Percentiles rank a stretch among this genome's conserved stretches.
Conservation (phyloP, 2,113 vertebrate genomes). For the Coptodon bakossiorum region DNA sequence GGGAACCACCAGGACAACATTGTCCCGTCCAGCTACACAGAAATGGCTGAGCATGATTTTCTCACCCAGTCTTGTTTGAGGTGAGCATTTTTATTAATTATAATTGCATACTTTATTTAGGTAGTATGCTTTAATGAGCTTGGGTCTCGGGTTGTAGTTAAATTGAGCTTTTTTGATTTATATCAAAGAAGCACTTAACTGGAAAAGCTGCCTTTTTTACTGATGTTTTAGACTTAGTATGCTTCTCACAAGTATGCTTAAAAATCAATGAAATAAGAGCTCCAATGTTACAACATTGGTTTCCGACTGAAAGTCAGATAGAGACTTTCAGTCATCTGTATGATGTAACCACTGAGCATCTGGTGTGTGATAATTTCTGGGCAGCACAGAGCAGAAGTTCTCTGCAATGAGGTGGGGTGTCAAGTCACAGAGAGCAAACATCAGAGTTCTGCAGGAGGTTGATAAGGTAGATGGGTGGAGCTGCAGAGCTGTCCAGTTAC, state of each 20-base stretch:
- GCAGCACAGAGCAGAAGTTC: background rate
- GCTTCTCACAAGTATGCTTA: background rate
- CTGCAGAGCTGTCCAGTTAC: background rate
- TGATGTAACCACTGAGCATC: background rate
- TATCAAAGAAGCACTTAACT: background rate
- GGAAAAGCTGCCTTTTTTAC: background rate
- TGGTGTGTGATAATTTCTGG: background rate
- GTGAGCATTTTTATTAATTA: background rate
- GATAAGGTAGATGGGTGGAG: constrained; percentile 70
- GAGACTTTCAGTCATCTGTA: background rate
- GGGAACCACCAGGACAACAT: background rate
- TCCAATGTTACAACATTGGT: background rate
- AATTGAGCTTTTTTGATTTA: background rate
- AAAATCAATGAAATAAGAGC: background rate
- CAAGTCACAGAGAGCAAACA: background rate
- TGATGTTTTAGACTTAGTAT: background rate
- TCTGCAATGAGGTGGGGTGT: background rate
- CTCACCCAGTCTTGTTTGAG: background rate
- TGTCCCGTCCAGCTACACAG: background rate
- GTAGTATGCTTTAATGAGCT: background rate
- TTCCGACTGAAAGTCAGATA: background rate
- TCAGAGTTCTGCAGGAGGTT: constrained; percentile 40
- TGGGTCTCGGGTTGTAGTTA: background rate
- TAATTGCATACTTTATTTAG: background rate
- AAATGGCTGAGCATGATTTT: background rate